A percentile compares a stretch with the other conserved stretches of the same genome.
phyloP scores from a whole-genome alignment of 2,888 invertebrate species.

The Nemotelus pantherinus region DNA sequence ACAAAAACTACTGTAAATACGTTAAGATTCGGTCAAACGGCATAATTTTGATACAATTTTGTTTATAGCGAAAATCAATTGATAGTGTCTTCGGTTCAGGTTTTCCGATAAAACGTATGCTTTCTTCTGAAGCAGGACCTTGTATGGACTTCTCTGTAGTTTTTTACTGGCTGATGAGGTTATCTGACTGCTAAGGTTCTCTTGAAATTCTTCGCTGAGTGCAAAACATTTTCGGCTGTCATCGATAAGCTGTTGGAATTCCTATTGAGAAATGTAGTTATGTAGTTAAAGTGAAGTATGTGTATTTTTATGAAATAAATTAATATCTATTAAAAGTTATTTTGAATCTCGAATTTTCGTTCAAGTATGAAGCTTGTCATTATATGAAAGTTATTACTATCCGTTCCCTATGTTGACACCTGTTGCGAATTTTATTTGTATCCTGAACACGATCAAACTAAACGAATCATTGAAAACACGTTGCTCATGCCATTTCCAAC shows the following conservation, averaged over 20 bases:
- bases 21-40: not conserved
- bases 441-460: too few relatives aligned
- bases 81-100: constrained; percentile 55
- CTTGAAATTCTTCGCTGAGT: constrained; percentile 49
- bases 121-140: constrained; percentile 56
- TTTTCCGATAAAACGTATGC: constrained; percentile 51
- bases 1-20: not conserved
- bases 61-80: constrained; percentile 61
- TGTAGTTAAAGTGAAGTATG: too few relatives aligned
- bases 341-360: too few relatives aligned
- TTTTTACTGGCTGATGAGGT: constrained; percentile 55
- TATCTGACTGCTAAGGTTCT: constrained; percentile 46
- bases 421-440: too few relatives aligned
- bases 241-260: constrained; percentile 58
- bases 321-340: too few relatives aligned
- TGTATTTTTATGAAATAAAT: too few relatives aligned
- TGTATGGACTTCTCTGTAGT: constrained; percentile 62
- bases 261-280: constrained; percentile 52
- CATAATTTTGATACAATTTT: constrained; percentile 55
- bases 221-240: constrained; percentile 52
- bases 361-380: too few relatives aligned
- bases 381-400: too few relatives aligned
- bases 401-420: too few relatives aligned
- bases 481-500: too few relatives aligned
- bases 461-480: too few relatives aligned